Percentiles rank a stretch among this genome's conserved stretches.
Conservation (phyloP, 2,888 invertebrate species). For the Cataglyphis cursor region DNA sequence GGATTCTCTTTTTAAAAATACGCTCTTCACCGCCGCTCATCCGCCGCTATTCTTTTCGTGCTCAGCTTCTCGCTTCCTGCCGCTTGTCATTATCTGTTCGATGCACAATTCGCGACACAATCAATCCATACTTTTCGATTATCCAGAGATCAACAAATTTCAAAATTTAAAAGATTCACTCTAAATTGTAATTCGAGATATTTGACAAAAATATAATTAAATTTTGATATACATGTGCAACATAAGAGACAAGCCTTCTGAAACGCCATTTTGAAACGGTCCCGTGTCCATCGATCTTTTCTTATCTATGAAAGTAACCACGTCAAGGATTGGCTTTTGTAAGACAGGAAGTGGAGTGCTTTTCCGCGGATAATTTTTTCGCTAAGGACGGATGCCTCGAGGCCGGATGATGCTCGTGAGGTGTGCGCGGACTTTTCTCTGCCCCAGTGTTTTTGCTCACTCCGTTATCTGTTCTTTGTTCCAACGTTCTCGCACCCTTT, state of each 20-base stretch:
- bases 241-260: background rate
- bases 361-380: conserved; percentile 70
- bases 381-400: conserved; percentile 58
- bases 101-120: background rate
- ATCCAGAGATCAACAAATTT: background rate
- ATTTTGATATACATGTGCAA: background rate
- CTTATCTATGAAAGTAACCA: conserved; percentile 8
- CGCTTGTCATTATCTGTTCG: background rate
- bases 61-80: conserved; percentile 9
- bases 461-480: conserved; percentile 85
- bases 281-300: background rate
- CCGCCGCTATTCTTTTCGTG: conserved; percentile 28
- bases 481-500: conserved; percentile 81
- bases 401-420: conserved; percentile 43
- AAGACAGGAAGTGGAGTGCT: conserved; percentile 48
- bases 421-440: conserved; percentile 43
- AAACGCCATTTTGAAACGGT: background rate
- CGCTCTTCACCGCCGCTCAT: conserved; percentile 35
- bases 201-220: background rate
- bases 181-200: background rate
- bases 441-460: conserved; percentile 81
- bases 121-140: background rate
- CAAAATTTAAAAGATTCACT: background rate
- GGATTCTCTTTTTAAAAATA: conserved; percentile 72
- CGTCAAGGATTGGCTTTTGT: background rate